Evolutionary conservation across 2,797 vertebrate genomes (phyloP).

Genomic region (Geotria australis): DNA sequence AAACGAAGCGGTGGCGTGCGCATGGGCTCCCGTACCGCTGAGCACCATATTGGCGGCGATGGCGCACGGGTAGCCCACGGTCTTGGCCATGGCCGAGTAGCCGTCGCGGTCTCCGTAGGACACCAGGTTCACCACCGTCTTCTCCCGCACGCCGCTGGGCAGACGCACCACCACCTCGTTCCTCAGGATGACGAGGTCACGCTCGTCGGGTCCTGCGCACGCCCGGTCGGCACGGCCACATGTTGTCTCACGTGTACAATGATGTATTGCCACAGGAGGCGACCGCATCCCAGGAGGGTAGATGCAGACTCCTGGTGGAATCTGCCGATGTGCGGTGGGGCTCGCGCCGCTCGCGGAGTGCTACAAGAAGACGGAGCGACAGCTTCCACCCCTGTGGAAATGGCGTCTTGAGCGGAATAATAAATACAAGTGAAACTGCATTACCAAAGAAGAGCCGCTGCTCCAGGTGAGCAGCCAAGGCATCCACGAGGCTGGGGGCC

Average conservation of each 20-base stretch:
- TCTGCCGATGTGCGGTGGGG: no score
- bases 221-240: neutral
- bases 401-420: neutral
- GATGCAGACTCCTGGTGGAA: no score
- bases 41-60: conserved; percentile 72
- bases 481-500: conserved; percentile 32
- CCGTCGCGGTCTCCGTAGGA: conserved; percentile 53
- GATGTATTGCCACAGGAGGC: no score
- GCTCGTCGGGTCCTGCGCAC: conserved; percentile 22
- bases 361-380: no score
- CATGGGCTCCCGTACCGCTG: conserved; percentile 19
- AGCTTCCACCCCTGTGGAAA: no score
- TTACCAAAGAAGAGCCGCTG: conserved; percentile 43
- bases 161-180: conserved; percentile 56
- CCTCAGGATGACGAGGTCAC: conserved; percentile 69
- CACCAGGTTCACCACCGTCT: conserved; percentile 42
- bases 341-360: no score
- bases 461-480: conserved; percentile 57
- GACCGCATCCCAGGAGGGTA: no score
- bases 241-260: no score
- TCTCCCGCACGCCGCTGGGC: conserved; percentile 64
- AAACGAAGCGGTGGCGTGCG: no score
- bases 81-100: conserved; percentile 87
- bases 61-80: conserved; percentile 60
- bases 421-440: conserved; percentile 1